Conservation (phyloP, 2,888 invertebrate species). For the Lampropteryx suffumata region DNA sequence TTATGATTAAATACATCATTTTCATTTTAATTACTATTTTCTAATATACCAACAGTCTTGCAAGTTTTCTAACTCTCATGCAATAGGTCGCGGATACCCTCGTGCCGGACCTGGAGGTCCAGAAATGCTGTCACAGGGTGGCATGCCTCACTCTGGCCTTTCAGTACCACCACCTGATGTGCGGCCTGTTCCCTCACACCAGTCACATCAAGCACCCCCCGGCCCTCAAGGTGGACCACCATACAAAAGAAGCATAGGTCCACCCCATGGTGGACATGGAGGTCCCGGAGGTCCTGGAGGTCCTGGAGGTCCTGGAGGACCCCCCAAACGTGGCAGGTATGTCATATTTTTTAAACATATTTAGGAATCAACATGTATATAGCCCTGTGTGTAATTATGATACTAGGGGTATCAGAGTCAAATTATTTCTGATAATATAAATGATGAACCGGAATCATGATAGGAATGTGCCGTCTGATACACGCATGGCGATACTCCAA, state of each 20-base stretch:
- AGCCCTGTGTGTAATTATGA: too few species aligned
- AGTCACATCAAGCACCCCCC: slow-evolving; percentile 35
- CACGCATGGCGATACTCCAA: slow-evolving; percentile 68
- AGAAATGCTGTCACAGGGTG: slow-evolving; percentile 27
- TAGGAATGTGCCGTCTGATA: slow-evolving; percentile 83
- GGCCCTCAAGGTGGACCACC: slow-evolving; percentile 42
- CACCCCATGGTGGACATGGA: slow-evolving; percentile 58
- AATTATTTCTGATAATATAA: background rate
- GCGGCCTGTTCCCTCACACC: slow-evolving; percentile 21
- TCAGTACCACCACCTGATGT: slow-evolving; percentile 30
- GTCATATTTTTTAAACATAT: background rate
- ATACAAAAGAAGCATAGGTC: slow-evolving; percentile 66
- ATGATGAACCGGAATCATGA: slow-evolving; percentile 76
- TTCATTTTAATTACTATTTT: too few species aligned
- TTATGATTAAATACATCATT: too few species aligned
- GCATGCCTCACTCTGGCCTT: slow-evolving; percentile 44
- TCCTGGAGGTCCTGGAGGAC: slow-evolving; percentile 59
- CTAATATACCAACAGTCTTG: too few species aligned
- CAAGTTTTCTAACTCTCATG: background rate
- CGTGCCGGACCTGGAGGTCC: slow-evolving; percentile 51
- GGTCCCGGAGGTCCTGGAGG: slow-evolving; percentile 67
- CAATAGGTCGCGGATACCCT: slow-evolving; percentile 53
- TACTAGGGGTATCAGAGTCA: too few species aligned
- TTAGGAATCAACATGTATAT: too few species aligned
- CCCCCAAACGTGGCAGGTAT: slow-evolving; percentile 71